These are phyloP conservation scores for Amphipoea lucens DNA, from an alignment of 2,888 invertebrate species.

Conservation along the genomic window DNA sequence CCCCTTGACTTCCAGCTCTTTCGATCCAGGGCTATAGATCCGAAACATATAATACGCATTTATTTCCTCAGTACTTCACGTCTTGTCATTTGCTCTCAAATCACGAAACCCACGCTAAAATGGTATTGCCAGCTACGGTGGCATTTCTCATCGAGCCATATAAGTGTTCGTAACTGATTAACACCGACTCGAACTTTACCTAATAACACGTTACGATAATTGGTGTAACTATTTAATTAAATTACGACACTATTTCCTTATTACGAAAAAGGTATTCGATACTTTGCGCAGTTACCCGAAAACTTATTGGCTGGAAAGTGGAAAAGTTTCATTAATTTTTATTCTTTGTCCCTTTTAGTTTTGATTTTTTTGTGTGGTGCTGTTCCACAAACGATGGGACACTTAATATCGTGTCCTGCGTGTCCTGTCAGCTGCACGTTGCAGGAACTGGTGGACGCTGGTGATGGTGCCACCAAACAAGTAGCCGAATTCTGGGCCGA, in stretches of 20 bases:
- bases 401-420: too few relatives aligned
- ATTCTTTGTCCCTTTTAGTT: neutral
- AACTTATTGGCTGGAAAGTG: neutral
- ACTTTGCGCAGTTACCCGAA: neutral
- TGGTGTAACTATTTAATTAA: conserved; percentile 52
- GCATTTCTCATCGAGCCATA: conserved; percentile 55
- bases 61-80: conserved; percentile 1
- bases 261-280: conserved; percentile 7
- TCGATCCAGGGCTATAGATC: neutral
- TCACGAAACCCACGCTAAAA: conserved; percentile 56
- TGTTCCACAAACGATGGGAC: too few relatives aligned
- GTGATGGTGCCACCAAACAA: too few relatives aligned
- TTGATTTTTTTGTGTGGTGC: too few relatives aligned
- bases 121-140: conserved; percentile 32
- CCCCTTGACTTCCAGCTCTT: neutral
- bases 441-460: too few relatives aligned
- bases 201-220: conserved; percentile 60
- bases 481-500: too few relatives aligned
- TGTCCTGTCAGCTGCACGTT: too few relatives aligned
- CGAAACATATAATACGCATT: neutral
- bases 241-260: conserved; percentile 46
- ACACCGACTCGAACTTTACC: conserved; percentile 49
- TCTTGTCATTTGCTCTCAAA: conserved; percentile 54
- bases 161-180: conserved; percentile 54
- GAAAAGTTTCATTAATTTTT: neutral